These are phyloP conservation scores for Sphyrna mokarran DNA, from an alignment of 2,113 vertebrate genomes.

Conservation along the genomic window DNA sequence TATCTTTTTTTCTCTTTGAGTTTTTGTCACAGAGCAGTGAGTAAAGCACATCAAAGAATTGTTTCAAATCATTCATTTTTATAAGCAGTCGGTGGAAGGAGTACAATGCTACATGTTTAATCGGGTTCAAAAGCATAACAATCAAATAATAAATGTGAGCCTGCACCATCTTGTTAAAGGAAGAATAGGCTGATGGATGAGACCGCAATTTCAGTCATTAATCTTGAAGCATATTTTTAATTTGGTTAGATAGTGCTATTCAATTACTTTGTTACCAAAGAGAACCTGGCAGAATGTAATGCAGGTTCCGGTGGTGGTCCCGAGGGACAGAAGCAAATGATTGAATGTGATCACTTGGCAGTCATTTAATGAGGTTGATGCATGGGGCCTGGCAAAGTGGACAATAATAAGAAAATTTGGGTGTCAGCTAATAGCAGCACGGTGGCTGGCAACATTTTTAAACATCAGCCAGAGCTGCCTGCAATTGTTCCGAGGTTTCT, in stretches of 20 bases:
- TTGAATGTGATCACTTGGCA: background rate
- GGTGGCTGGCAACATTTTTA: background rate
- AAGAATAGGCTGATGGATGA: background rate
- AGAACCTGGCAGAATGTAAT: background rate
- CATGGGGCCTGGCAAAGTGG: background rate
- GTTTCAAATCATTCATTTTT: conserved; percentile 24
- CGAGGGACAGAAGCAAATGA: background rate
- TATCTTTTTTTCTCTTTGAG: background rate
- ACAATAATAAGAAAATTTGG: background rate
- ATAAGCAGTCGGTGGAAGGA: background rate
- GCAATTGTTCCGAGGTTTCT: background rate
- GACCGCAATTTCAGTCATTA: background rate
- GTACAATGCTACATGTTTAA: background rate
- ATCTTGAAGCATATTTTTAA: background rate
- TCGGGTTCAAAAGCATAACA: background rate
- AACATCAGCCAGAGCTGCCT: background rate
- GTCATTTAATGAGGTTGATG: background rate
- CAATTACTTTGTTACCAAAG: background rate
- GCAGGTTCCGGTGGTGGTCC: background rate
- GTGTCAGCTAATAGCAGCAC: no score
- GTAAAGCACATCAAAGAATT: background rate
- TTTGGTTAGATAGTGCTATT: background rate
- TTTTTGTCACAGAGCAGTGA: background rate
- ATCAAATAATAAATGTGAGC: conserved; percentile 8
- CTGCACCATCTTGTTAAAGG: background rate